Conservation (phyloP, 2,797 vertebrate species). For the Tympanoctomys barrerae region DNA sequence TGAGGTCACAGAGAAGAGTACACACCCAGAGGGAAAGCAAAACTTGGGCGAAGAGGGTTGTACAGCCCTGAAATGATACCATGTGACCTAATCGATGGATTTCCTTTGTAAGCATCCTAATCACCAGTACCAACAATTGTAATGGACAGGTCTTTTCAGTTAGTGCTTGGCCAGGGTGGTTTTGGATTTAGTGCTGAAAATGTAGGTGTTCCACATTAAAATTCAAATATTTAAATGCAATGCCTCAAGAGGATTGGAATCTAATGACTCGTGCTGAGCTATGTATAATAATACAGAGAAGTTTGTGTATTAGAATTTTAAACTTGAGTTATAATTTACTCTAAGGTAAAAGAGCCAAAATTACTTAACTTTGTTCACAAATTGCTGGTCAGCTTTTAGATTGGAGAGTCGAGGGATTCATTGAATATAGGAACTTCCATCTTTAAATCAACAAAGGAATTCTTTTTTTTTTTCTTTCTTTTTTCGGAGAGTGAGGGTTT, state of each 20-base stretch:
- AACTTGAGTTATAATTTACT: slow-evolving; percentile 75
- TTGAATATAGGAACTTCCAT: slow-evolving; percentile 49
- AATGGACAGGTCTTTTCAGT: slow-evolving; percentile 80
- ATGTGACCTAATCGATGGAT: slow-evolving; percentile 79
- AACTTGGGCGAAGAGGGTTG: slow-evolving; percentile 86
- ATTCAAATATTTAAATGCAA: slow-evolving; percentile 53
- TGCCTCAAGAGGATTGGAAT: background rate
- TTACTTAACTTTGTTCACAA: slow-evolving; percentile 69
- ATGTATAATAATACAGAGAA: slow-evolving; percentile 73
- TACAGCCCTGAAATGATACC: slow-evolving; percentile 78
- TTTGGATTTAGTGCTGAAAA: slow-evolving; percentile 81
- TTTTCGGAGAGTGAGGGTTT: too few relatives aligned
- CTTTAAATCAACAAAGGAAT: background rate
- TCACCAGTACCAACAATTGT: slow-evolving; percentile 78
- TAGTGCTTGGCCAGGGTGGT: slow-evolving; percentile 76
- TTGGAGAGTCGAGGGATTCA: slow-evolving; percentile 55
- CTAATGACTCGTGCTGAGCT: slow-evolving; percentile 54
- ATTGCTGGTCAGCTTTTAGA: slow-evolving; percentile 73
- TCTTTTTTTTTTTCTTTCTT: background rate
- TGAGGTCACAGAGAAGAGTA: slow-evolving; percentile 87
- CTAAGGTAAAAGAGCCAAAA: slow-evolving; percentile 76
- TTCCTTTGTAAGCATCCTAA: slow-evolving; percentile 80
- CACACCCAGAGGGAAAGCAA: slow-evolving; percentile 86
- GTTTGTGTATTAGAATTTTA: slow-evolving; percentile 80
- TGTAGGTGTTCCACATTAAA: slow-evolving; percentile 44